Percentiles rank a stretch among this genome's conserved stretches.
Conservation (phyloP, 1,140 invertebrate species). For the Luehdorfia chinensis region DNA sequence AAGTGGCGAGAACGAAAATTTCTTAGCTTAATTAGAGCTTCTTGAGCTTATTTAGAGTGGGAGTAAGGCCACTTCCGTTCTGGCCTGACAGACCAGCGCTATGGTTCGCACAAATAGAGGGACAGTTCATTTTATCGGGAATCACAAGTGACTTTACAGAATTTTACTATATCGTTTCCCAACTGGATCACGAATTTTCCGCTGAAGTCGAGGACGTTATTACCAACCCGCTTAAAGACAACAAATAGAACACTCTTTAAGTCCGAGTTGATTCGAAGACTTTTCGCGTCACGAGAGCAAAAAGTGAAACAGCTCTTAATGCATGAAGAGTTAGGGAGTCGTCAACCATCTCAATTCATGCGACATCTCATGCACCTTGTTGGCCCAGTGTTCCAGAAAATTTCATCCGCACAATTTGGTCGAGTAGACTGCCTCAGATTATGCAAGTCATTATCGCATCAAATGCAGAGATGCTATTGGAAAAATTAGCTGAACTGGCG, state of each 20-base stretch:
- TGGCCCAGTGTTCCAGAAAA: background rate
- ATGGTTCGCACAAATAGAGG: slow-evolving; percentile 19
- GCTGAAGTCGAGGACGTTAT: slow-evolving; percentile 6
- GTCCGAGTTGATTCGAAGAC: slow-evolving; percentile 5
- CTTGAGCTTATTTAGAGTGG: background rate
- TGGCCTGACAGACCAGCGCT: slow-evolving; percentile 8
- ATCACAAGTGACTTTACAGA: slow-evolving; percentile 10
- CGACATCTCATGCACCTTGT: background rate
- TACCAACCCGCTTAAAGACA: slow-evolving; percentile 4
- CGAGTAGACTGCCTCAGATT: background rate
- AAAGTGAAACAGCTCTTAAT: background rate
- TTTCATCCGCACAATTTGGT: background rate
- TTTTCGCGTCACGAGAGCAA: background rate
- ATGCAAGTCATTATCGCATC: background rate
- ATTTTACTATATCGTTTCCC: slow-evolving; percentile 12
- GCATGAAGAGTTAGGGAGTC: background rate
- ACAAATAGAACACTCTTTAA: slow-evolving; percentile 16
- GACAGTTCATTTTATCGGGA: slow-evolving; percentile 7
- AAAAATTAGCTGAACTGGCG: background rate
- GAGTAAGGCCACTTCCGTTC: slow-evolving; percentile 12
- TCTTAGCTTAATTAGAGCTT: too few relatives aligned
- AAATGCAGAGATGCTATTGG: background rate
- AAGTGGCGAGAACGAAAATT: too few relatives aligned
- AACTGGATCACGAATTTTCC: slow-evolving; percentile 5
- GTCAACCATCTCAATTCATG: background rate